Evolutionary conservation across 2,797 vertebrate genomes (phyloP).

Genomic region (Diglossa cyanea): DNA sequence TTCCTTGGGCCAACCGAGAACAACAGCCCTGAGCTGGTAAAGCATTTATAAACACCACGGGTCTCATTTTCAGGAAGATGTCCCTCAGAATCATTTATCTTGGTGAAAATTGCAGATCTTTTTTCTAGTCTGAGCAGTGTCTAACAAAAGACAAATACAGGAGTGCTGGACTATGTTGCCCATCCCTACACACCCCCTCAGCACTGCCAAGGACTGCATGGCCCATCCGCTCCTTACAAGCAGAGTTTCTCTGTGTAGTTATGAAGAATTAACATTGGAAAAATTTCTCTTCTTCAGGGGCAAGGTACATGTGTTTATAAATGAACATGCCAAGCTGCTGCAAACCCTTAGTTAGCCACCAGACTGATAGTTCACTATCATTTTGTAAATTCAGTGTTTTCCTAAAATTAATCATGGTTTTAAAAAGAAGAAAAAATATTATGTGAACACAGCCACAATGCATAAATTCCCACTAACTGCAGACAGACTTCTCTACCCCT

Average conservation of each 20-base stretch:
- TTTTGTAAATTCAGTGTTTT: background rate
- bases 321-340: background rate
- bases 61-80: constrained; percentile 1
- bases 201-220: background rate
- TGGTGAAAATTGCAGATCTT: constrained; percentile 5
- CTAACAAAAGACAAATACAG: background rate
- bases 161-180: background rate
- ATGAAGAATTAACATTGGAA: background rate
- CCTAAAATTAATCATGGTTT: background rate
- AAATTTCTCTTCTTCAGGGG: background rate
- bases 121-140: background rate
- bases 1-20: background rate
- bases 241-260: background rate
- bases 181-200: background rate
- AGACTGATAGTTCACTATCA: background rate
- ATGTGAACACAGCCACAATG: background rate
- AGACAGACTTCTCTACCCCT: background rate
- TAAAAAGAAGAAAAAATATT: background rate
- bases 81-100: background rate
- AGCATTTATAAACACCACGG: background rate
- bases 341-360: background rate
- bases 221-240: background rate
- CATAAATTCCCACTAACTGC: constrained; percentile 30
- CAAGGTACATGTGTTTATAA: background rate
- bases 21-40: background rate